phyloP scores from a whole-genome alignment of 2,797 vertebrate species.

The Lutjanus campechanus region DNA sequence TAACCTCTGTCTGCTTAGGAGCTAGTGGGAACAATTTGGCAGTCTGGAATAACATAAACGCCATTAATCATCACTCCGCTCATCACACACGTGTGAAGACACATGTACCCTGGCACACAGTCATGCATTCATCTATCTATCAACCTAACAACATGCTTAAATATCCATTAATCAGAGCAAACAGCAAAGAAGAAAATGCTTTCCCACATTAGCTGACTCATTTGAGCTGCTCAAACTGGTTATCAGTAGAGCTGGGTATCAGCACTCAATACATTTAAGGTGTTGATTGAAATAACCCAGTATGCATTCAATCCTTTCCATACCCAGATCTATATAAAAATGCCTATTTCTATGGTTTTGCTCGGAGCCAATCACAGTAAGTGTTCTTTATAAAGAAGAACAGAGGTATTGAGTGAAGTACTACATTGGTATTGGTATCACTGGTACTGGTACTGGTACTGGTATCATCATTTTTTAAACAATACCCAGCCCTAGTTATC shows the following conservation, averaged over 20 bases:
- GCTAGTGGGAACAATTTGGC: conserved; percentile 73
- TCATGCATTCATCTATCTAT: conserved; percentile 15
- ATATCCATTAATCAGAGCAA: conserved; percentile 3
- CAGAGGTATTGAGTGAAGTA: too few relatives aligned
- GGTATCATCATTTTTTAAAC: too few relatives aligned
- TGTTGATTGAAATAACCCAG: too few relatives aligned
- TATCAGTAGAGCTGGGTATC: not conserved
- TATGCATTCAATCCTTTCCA: too few relatives aligned
- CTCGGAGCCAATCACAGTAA: too few relatives aligned
- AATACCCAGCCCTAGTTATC: not conserved
- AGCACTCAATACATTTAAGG: too few relatives aligned
- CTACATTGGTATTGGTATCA: too few relatives aligned
- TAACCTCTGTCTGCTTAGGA: conserved; percentile 77
- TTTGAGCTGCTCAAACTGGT: not conserved
- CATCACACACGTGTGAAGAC: conserved; percentile 31
- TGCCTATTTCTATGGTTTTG: too few relatives aligned
- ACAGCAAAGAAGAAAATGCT: not conserved
- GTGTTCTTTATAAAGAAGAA: too few relatives aligned
- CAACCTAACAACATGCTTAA: not conserved
- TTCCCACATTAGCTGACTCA: conserved; percentile 15
- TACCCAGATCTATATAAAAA: too few relatives aligned
- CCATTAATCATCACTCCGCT: conserved; percentile 80
- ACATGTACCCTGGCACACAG: conserved; percentile 18
- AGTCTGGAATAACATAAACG: conserved; percentile 68
- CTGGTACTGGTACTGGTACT: too few relatives aligned